Evolutionary conservation across 2,888 invertebrate genomes (phyloP).

Genomic region (Drosophila cognata): DNA sequence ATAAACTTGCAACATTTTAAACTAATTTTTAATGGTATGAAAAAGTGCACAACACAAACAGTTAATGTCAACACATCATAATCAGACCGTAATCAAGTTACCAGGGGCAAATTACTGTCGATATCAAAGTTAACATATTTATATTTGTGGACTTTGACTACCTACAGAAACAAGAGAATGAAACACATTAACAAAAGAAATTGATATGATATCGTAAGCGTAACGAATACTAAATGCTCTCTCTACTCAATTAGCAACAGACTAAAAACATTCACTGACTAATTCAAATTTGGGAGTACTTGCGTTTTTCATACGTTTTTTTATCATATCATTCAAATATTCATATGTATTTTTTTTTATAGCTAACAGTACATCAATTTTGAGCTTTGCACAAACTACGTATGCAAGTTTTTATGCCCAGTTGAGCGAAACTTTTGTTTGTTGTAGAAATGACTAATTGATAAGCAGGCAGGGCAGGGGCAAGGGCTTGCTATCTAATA

Average conservation of each 20-base stretch:
- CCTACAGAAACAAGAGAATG: background rate
- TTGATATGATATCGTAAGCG: background rate
- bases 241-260: background rate
- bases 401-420: conserved; percentile 12
- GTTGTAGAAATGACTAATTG: conserved; percentile 55
- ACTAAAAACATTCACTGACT: background rate
- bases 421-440: background rate
- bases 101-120: conserved; percentile 25
- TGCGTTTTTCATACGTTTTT: background rate
- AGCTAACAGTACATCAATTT: background rate
- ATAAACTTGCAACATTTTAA: background rate
- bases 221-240: background rate
- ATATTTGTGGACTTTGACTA: conserved; percentile 64
- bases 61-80: conserved; percentile 17
- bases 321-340: background rate
- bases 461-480: conserved; percentile 34
- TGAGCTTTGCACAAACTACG: background rate
- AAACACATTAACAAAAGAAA: conserved; percentile 4
- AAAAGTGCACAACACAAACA: background rate
- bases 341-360: background rate
- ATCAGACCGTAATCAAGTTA: conserved; percentile 43
- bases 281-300: background rate
- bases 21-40: background rate
- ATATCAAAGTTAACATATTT: conserved; percentile 49
- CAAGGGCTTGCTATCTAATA: conserved; percentile 65